These are phyloP conservation scores for Azemiops feae DNA, from an alignment of 2,113 vertebrate genomes.

Conservation along the genomic window DNA sequence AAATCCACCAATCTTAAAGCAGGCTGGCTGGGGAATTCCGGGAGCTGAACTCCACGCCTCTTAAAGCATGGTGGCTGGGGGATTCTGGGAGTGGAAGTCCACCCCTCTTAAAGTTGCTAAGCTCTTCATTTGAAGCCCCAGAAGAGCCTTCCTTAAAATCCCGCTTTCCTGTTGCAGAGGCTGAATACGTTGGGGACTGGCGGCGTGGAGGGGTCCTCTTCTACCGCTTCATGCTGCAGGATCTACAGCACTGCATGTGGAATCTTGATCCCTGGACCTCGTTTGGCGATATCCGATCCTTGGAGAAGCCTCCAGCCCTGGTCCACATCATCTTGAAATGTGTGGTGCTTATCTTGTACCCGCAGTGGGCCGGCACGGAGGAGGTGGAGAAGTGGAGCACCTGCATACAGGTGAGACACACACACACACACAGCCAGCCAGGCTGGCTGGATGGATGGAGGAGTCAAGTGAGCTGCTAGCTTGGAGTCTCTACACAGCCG, in stretches of 20 bases:
- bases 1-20: rapidly evolving
- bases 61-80: too few species aligned
- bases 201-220: slow-evolving; percentile 65
- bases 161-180: slow-evolving; percentile 64
- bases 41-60: too few species aligned
- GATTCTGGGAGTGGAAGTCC: not conserved
- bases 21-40: too few species aligned
- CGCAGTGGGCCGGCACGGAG: slow-evolving; percentile 56
- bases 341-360: slow-evolving; percentile 67
- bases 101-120: not conserved
- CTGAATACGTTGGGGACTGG: slow-evolving; percentile 49
- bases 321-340: slow-evolving; percentile 57
- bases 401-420: slow-evolving; percentile 67
- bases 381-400: slow-evolving; percentile 61
- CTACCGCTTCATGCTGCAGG: slow-evolving; percentile 73
- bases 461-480: not conserved
- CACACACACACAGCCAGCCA: not conserved
- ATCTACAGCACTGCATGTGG: slow-evolving; percentile 63
- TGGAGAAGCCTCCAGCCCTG: slow-evolving; percentile 34
- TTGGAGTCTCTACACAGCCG: not conserved
- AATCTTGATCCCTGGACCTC: slow-evolving; percentile 39
- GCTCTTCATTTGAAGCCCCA: too few species aligned
- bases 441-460: not conserved
- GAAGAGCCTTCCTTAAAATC: not conserved
- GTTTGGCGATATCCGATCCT: slow-evolving; percentile 46